Evolutionary conservation across 2,797 vertebrate species (phyloP).

Genomic region (Perodicticus potto): DNA sequence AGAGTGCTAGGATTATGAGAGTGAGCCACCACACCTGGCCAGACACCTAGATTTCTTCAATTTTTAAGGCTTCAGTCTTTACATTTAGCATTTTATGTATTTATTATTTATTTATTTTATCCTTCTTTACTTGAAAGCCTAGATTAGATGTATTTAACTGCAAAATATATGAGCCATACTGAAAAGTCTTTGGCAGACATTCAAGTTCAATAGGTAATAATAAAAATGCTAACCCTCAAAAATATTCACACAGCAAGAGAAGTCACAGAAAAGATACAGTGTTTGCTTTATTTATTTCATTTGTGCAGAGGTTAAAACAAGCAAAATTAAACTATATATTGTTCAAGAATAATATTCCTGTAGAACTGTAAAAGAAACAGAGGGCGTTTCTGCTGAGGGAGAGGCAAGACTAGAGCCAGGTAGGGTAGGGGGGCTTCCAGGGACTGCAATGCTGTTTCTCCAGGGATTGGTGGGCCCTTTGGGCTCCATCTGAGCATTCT

Average conservation of each 20-base stretch:
- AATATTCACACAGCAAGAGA: neutral
- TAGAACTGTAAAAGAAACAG: neutral
- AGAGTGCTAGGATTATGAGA: no score
- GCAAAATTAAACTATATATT: neutral
- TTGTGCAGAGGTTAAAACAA: neutral
- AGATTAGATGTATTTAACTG: neutral
- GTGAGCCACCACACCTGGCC: no score
- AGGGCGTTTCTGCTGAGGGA: neutral
- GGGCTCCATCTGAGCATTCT: neutral
- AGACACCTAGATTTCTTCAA: neutral
- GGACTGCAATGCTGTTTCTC: neutral
- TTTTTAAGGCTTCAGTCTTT: conserved; percentile 12
- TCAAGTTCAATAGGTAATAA: neutral
- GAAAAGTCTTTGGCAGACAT: neutral
- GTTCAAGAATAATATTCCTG: neutral
- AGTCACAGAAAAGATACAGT: neutral
- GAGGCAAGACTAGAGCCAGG: neutral
- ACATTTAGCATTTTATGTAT: neutral
- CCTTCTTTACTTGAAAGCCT: neutral
- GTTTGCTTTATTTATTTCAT: neutral
- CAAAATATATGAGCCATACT: neutral
- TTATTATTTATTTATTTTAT: neutral
- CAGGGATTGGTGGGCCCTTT: neutral
- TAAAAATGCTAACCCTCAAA: neutral
- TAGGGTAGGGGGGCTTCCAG: neutral